Conservation (phyloP, 2,797 vertebrate species). For the Manis pentadactyla region DNA sequence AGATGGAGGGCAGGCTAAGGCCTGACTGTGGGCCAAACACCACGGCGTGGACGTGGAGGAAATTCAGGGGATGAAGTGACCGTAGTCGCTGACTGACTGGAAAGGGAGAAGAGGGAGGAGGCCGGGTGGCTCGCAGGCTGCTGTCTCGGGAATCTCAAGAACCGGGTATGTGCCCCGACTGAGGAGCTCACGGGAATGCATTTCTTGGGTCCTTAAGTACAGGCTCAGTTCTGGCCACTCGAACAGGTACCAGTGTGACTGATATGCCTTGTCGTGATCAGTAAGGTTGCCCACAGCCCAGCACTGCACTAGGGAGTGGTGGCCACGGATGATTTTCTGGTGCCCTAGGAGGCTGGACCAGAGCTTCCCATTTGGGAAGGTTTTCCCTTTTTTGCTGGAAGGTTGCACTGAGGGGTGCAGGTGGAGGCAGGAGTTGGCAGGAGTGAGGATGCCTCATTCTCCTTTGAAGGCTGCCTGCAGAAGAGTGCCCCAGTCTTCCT, state of each 20-base stretch:
- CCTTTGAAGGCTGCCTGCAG: not conserved
- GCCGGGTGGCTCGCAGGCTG: not conserved
- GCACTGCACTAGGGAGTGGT: not conserved
- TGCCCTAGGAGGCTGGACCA: not conserved
- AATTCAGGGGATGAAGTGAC: not conserved
- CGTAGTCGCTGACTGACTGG: fast-evolving
- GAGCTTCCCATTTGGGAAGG: not conserved
- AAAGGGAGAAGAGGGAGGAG: not conserved
- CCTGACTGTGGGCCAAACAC: not conserved
- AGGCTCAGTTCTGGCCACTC: not conserved
- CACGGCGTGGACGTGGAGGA: not conserved
- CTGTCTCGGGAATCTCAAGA: constrained; percentile 14
- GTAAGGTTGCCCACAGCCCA: not conserved
- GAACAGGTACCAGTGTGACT: not conserved
- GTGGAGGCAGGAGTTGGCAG: too few species aligned
- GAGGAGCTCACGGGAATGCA: not conserved
- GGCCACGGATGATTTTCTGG: not conserved
- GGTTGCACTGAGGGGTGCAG: fast-evolving
- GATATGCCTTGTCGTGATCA: not conserved
- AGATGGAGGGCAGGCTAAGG: not conserved
- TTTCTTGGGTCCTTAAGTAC: not conserved
- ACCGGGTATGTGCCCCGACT: not conserved
- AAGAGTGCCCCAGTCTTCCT: not conserved
- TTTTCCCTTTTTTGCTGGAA: not conserved
- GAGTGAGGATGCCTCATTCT: not conserved